These are phyloP conservation scores for Agelas oroides DNA, from an alignment of 37 sponge, comb jelly and placozoan species.

Conservation along the genomic window DNA sequence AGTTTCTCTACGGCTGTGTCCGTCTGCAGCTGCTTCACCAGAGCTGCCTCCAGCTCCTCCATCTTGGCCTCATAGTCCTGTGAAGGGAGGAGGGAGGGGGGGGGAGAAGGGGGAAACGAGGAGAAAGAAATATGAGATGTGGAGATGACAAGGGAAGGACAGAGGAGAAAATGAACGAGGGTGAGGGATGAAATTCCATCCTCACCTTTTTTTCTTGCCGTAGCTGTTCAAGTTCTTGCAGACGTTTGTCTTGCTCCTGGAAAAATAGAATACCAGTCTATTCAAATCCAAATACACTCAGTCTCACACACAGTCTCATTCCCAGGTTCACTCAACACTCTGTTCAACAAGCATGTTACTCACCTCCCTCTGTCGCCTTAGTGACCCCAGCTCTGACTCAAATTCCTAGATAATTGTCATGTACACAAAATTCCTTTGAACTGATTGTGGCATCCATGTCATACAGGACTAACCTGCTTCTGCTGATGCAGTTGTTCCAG, in stretches of 20 bases:
- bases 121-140: background rate
- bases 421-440: background rate
- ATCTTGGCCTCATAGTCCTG: constrained; percentile 63
- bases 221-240: constrained; percentile 33
- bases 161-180: background rate
- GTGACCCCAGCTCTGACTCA: constrained; percentile 30
- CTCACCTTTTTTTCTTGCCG: constrained; percentile 58
- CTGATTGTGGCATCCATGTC: background rate
- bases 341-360: no score
- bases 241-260: constrained; percentile 30
- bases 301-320: no score
- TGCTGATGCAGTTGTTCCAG: constrained; percentile 36
- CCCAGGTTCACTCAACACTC: background rate
- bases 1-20: constrained; percentile 61
- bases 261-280: background rate
- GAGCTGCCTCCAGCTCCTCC: constrained; percentile 48
- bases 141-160: background rate
- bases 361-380: constrained; percentile 13
- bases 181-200: background rate
- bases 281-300: background rate
- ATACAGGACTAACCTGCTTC: constrained; percentile 36
- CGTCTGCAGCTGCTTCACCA: constrained; percentile 55
- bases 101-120: background rate
- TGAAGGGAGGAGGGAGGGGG: background rate
- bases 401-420: constrained; percentile 32